Evolutionary conservation across 2,113 vertebrate species (phyloP), one percentile per base, ranked within the genome.

Genomic region (Parus major): DNA sequence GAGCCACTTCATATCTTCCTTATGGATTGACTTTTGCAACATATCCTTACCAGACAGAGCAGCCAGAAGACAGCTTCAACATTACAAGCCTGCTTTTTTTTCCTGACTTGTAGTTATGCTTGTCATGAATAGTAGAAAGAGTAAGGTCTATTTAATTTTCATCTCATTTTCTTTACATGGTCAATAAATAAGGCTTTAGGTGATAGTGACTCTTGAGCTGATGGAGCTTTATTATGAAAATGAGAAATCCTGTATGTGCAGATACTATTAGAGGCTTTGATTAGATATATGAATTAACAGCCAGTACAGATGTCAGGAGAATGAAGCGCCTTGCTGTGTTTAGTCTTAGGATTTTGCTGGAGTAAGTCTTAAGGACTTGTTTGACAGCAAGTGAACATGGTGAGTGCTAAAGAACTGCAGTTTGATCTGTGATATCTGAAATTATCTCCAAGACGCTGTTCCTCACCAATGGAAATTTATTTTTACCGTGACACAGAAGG

Each of bases 401-500:
- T 39, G 46, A 70, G 55, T 36, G 33, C 60, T 63, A 41, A 65
- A 82, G 35, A 47, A 60, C 53, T 82, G 49, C 56, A 44, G 76
- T 22, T 19, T 39, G 39, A 84, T 33, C 69, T 47, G 18, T 57
- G 65, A 13, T 29, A 72, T 92, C 86, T 65, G 53, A 85, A 92
- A 73, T 61, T 36, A 80, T 88, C 41, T 88, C 42, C 42, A 35
- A 69, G 84, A 75, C 70, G 53, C 22, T 72, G 57, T 28, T 61
- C 19, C 35, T 80, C 83, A 82, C 27, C 13, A 41, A 50, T 12
- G 31, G 35, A 57, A 60, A 69, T 87, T 84, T 96, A 95, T 95
- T 95, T 96, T 94, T 92, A 85, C 71, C 82, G 82, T 73, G 57
- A 76, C 82, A 91, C 59, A 65, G 84, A 92, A 91, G 70, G 49